phyloP scores from a whole-genome alignment of 2,113 vertebrate species.

The Sorex araneus region DNA sequence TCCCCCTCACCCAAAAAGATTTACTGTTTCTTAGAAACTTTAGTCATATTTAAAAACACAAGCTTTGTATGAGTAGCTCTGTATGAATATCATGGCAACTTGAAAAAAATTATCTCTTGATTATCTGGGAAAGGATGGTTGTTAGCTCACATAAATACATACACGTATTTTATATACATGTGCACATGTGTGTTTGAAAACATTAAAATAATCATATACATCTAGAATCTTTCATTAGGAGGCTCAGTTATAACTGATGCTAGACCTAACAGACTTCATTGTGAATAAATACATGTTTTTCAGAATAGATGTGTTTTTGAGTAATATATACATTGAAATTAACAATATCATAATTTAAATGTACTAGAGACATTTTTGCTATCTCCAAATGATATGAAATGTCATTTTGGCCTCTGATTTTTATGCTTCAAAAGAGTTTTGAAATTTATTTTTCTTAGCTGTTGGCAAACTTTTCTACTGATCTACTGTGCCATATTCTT shows the following conservation, averaged over 20 bases:
- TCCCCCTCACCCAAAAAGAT: neutral
- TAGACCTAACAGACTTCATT: conserved; percentile 36
- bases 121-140: no score
- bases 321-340: conserved; percentile 38
- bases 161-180: neutral
- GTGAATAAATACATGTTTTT: conserved; percentile 27
- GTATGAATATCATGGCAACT: neutral
- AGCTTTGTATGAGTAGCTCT: conserved; percentile 2
- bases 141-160: no score
- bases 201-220: neutral
- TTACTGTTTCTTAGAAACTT: conserved; percentile 43
- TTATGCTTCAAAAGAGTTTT: conserved; percentile 67
- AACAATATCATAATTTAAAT: conserved; percentile 52
- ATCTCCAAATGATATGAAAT: conserved; percentile 43
- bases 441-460: conserved; percentile 68
- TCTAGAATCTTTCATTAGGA: conserved; percentile 36
- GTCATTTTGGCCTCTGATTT: conserved; percentile 50
- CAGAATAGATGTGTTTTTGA: conserved; percentile 13
- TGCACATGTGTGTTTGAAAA: neutral
- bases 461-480: conserved; percentile 48
- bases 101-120: no score
- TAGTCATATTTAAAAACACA: conserved; percentile 32
- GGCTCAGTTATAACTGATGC: neutral
- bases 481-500: conserved; percentile 40
- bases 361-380: neutral